phyloP scores from a whole-genome alignment of 2,113 vertebrate species.

The Corythoichthys haematopterus region DNA sequence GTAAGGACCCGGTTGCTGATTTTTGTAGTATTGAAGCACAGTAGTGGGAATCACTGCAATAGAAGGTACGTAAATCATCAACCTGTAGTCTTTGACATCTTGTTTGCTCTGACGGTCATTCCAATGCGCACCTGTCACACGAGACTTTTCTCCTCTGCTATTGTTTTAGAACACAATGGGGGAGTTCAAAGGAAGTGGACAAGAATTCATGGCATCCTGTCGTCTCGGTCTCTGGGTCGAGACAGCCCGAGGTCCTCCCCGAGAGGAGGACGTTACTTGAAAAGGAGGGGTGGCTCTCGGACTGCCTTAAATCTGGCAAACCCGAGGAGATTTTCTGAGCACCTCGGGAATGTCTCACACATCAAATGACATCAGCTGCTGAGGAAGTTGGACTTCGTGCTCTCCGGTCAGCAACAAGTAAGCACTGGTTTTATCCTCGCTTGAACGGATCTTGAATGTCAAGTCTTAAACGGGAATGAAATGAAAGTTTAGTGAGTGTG shows the following conservation, averaged over 20 bases:
- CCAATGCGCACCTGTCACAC: not conserved
- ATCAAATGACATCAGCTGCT: not conserved
- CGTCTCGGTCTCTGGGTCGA: not conserved
- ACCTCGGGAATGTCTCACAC: not conserved
- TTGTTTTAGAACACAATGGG: conserved; percentile 45
- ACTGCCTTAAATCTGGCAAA: conserved; percentile 32
- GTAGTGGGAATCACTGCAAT: not conserved
- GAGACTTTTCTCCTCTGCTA: not conserved
- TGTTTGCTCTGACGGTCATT: not conserved
- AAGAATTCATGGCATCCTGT: conserved; percentile 47
- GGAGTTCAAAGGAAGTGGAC: conserved; percentile 15
- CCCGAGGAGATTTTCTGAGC: conserved; percentile 25
- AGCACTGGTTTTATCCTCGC: not conserved
- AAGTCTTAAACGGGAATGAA: not conserved
- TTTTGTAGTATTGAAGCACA: not conserved
- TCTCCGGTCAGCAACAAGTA: conserved; percentile 22
- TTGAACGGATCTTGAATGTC: not conserved
- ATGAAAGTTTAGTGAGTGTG: not conserved
- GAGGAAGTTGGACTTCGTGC: not conserved
- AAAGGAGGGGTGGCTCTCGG: conserved; percentile 1
- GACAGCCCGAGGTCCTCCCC: not conserved
- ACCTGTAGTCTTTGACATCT: not conserved
- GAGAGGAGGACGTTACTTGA: conserved; percentile 18
- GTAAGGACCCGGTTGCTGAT: too few species aligned
- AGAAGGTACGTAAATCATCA: not conserved